Conservation (phyloP, 1,140 invertebrate species). For the Gerris buenoi region DNA sequence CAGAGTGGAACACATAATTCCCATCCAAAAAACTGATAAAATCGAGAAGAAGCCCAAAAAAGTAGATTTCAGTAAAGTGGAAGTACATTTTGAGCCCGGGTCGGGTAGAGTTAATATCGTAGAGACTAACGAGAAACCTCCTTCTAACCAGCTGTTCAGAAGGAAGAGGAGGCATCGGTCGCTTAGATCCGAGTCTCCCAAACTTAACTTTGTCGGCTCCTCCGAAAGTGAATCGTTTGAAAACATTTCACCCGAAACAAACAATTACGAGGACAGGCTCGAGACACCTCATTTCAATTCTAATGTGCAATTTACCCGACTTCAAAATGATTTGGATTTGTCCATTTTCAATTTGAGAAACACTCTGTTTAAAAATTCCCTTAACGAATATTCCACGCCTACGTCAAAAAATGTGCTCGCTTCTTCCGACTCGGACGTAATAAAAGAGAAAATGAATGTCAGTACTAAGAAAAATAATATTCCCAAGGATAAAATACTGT, state of each 20-base stretch:
- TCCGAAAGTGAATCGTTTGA: not conserved
- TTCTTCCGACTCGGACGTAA: too few species aligned
- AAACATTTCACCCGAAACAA: not conserved
- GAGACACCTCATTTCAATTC: too few species aligned
- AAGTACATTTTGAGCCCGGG: constrained; percentile 71
- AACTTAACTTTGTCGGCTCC: constrained; percentile 1
- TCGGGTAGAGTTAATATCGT: constrained; percentile 68
- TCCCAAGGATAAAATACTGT: too few species aligned
- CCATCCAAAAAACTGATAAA: constrained; percentile 15
- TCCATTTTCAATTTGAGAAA: not conserved
- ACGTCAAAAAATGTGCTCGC: not conserved
- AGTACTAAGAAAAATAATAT: too few species aligned
- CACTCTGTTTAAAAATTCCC: constrained; percentile 3
- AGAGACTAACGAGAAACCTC: constrained; percentile 70
- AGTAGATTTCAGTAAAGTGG: constrained; percentile 71
- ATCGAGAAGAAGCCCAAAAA: constrained; percentile 42
- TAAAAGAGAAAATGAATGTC: too few species aligned
- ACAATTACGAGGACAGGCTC: too few species aligned
- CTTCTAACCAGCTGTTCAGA: constrained; percentile 60
- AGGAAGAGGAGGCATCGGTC: constrained; percentile 26
- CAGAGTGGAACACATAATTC: constrained; percentile 4
- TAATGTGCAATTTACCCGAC: not conserved
- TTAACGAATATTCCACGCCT: not conserved
- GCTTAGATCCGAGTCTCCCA: not conserved
- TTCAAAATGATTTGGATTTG: not conserved